Percentiles rank a stretch among this genome's conserved stretches.
Conservation (phyloP, 2,888 invertebrate species). For the Nomada ferruginata region DNA sequence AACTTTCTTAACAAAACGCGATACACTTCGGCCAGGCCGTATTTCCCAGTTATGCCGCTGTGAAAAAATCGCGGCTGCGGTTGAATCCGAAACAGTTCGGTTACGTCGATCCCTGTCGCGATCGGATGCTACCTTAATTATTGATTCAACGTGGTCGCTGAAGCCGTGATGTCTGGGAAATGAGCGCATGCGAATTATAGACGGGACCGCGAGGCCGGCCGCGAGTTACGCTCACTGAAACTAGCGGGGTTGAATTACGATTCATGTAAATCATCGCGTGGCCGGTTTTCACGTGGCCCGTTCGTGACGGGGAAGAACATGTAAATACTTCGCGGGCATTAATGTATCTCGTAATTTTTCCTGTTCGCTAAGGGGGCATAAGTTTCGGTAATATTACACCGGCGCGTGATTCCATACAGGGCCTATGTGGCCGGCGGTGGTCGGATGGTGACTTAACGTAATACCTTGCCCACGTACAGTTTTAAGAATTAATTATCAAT, state of each 20-base stretch:
- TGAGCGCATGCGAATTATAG: constrained; percentile 70
- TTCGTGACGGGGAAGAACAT: constrained; percentile 31
- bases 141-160: constrained; percentile 62
- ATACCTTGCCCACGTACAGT: constrained; percentile 1
- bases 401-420: constrained; percentile 25
- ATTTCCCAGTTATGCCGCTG: too few species aligned
- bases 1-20: too few species aligned
- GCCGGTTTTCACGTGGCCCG: constrained; percentile 46
- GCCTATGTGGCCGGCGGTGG: constrained; percentile 17
- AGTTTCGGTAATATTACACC: constrained; percentile 56
- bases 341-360: constrained; percentile 54
- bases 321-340: constrained; percentile 56
- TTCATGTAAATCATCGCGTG: constrained; percentile 56
- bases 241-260: constrained; percentile 58
- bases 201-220: constrained; percentile 58
- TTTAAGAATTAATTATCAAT: constrained; percentile 37
- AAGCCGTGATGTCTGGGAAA: constrained; percentile 64
- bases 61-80: too few species aligned
- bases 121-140: constrained; percentile 66
- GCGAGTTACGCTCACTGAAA: constrained; percentile 57
- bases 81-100: constrained; percentile 21
- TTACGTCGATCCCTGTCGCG: constrained; percentile 31
- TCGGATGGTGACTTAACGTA: constrained; percentile 12
- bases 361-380: constrained; percentile 47
- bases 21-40: too few species aligned